Evolutionary conservation across 2,113 vertebrate species (phyloP).

Genomic region (Tragulus kanchil): DNA sequence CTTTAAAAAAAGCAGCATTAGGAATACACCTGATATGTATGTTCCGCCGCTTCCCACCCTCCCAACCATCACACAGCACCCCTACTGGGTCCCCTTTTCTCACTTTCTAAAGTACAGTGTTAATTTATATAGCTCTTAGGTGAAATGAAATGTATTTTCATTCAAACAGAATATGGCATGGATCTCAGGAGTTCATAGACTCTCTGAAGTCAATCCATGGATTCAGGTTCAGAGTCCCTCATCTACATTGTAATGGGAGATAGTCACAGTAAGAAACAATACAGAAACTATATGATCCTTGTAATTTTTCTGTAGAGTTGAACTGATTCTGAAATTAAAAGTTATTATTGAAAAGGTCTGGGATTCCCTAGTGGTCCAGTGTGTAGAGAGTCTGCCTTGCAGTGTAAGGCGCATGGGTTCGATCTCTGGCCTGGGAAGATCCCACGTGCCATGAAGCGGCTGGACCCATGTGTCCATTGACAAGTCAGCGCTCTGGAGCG

Average conservation of each 20-base stretch:
- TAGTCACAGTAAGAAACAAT: not conserved
- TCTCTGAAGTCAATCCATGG: not conserved
- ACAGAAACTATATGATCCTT: not conserved
- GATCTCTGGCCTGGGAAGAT: too few relatives aligned
- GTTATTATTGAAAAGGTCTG: not conserved
- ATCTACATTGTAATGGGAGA: not conserved
- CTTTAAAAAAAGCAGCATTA: constrained; percentile 24
- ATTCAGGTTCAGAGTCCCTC: not conserved
- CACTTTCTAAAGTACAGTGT: not conserved
- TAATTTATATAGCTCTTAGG: not conserved
- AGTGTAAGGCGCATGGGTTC: too few relatives aligned
- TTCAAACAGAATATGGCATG: not conserved
- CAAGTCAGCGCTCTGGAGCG: too few relatives aligned
- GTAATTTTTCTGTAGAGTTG: not conserved
- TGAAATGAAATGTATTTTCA: not conserved
- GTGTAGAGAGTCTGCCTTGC: too few relatives aligned
- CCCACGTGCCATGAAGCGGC: too few relatives aligned
- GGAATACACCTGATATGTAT: too few relatives aligned
- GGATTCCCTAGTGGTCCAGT: too few relatives aligned
- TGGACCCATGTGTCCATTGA: too few relatives aligned
- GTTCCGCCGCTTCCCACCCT: too few relatives aligned
- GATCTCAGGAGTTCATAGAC: not conserved
- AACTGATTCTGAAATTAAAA: constrained; percentile 3
- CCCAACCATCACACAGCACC: too few relatives aligned
- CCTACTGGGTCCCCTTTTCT: too few relatives aligned